A percentile compares a stretch with the other conserved stretches of the same genome.
Evolutionary conservation across 2,797 vertebrate species (phyloP).

Genomic region (Microctenopoma steveboyesi): DNA sequence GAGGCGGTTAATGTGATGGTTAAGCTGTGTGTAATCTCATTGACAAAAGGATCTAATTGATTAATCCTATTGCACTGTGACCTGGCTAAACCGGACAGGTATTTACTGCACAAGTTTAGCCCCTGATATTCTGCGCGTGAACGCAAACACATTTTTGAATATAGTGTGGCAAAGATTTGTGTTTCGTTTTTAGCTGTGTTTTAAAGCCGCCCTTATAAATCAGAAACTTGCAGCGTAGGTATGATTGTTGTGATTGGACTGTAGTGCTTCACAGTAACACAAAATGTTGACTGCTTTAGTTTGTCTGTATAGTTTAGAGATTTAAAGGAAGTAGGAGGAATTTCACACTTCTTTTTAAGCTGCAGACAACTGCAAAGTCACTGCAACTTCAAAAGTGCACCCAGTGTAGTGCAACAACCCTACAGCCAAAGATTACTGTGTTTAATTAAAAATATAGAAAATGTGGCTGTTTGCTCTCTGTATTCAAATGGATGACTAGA

Average conservation of each 20-base stretch:
- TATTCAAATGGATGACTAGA: not conserved
- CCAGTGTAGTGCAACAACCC: not conserved
- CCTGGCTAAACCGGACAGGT: slow-evolving; percentile 33
- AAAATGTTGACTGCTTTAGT: not conserved
- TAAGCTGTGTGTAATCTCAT: slow-evolving; percentile 75
- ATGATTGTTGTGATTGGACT: not conserved
- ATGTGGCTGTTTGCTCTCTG: not conserved
- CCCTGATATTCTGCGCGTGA: slow-evolving; percentile 2
- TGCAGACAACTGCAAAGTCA: not conserved
- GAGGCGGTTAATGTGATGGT: slow-evolving; percentile 20
- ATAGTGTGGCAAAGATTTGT: slow-evolving; percentile 9
- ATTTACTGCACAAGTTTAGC: not conserved
- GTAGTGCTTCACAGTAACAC: not conserved
- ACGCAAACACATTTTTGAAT: not conserved
- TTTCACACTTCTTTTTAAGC: not conserved
- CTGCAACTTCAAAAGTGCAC: not conserved
- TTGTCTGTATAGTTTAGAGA: not conserved
- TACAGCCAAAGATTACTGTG: too few relatives aligned
- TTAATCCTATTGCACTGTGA: slow-evolving; percentile 78
- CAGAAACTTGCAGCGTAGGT: not conserved
- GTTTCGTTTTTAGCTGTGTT: not conserved
- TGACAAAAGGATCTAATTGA: slow-evolving; percentile 71
- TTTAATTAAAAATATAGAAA: too few relatives aligned
- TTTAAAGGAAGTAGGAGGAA: not conserved
- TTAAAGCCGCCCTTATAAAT: not conserved